Evolutionary conservation across 2,888 invertebrate genomes (phyloP).

Genomic region (Caenorhabditis becei): DNA sequence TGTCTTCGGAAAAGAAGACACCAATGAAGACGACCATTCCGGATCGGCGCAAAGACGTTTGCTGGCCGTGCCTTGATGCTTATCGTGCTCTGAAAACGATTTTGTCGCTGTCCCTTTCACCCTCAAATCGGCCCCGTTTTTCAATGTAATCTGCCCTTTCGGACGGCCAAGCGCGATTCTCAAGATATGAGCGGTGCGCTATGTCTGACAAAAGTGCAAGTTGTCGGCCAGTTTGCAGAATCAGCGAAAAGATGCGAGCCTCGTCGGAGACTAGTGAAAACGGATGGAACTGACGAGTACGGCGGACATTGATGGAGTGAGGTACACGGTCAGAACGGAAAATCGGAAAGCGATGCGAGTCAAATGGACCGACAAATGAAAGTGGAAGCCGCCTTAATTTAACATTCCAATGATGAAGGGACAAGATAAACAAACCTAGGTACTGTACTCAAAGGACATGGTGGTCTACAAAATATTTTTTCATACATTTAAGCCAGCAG

Average conservation of each 20-base stretch:
- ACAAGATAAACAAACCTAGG: not conserved
- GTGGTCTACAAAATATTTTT: too few relatives aligned
- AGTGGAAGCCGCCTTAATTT: slow-evolving; percentile 23
- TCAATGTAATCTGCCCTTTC: slow-evolving; percentile 53
- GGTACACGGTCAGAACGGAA: slow-evolving; percentile 24
- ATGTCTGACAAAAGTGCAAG: slow-evolving; percentile 57
- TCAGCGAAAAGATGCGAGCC: slow-evolving; percentile 9
- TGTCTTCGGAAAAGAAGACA: slow-evolving; percentile 36
- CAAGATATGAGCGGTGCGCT: slow-evolving; percentile 31
- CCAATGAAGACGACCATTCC: slow-evolving; percentile 47
- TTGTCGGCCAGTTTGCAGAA: slow-evolving; percentile 18
- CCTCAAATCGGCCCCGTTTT: slow-evolving; percentile 53
- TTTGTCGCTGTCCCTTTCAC: slow-evolving; percentile 52
- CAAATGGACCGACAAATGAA: slow-evolving; percentile 21
- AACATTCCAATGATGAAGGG: slow-evolving; percentile 19
- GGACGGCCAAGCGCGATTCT: slow-evolving; percentile 30
- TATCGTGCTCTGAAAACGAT: slow-evolving; percentile 57
- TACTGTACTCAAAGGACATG: not conserved
- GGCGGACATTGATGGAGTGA: slow-evolving; percentile 15
- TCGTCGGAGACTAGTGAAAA: slow-evolving; percentile 21
- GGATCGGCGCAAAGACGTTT: slow-evolving; percentile 37
- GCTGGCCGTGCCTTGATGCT: slow-evolving; percentile 53
- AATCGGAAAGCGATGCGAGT: slow-evolving; percentile 15
- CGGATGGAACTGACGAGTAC: slow-evolving; percentile 47
- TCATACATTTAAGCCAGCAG: not conserved